Base-by-base conservation (phyloP, 2,888 invertebrate species). In the Malthinus seriepunctatus region DNA sequence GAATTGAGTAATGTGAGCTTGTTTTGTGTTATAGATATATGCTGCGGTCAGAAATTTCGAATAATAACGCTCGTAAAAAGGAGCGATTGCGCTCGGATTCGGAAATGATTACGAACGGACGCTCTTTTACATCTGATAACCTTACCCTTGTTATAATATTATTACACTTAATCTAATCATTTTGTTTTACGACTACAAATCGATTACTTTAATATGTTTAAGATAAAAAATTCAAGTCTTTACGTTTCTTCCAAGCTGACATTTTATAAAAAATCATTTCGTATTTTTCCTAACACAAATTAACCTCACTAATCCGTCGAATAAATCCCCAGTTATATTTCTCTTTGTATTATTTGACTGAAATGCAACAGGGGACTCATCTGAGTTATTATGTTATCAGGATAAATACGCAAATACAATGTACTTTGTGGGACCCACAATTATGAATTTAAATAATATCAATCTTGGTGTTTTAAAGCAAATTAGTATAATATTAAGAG, bases 321-420 rank as follows among this genome's bases (percentile, higher is more conserved):
- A 70, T 69, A 70, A 73, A 73, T 71, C 73, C 71, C 73, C 67
- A 70, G 72, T 73, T 73, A 73, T 74, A 73, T 71, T 72, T 72
- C 72, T 70, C 71, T 71, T 72, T 73, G 71, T 72, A 73, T n/a
- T n/a, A n/a, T 70, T 70, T 74, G 73, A 75, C 69, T 65, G 72
- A 75, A 70, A 71, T 71, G 71, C 71, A 70, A 68, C 73, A 65
- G 68, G 74, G 74, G 75, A 73, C 68, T 71, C 67, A 74, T 74
- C 72, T 69, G 70, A 67, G 71, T 72, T 73, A 71, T 71, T 71
- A 73, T 70, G 74, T 72, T 73, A 73, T 73, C 73, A 71, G 70
- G 73, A 72, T 73, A 72, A 71, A 74, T 70, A 70, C 70, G 68
- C 61, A 45, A 60, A 51, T 5, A 42, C 34, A 48, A 49, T 58